A percentile compares a stretch with the other conserved stretches of the same genome.
Conservation (phyloP, 2,888 invertebrate species). For the Neria commutata region DNA sequence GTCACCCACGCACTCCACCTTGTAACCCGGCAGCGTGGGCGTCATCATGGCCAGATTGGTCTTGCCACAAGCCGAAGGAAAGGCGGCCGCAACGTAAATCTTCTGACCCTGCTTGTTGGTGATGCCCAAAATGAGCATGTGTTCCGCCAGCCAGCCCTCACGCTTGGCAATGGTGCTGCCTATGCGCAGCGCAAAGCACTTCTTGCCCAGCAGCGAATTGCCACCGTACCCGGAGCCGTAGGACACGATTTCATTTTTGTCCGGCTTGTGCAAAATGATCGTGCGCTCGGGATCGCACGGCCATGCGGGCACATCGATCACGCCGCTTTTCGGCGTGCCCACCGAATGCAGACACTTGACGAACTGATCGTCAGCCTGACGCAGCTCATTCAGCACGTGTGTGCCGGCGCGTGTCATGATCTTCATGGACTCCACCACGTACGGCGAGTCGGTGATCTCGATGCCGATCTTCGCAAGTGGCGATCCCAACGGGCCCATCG, state of each 20-base stretch:
- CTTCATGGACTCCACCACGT: constrained; percentile 96
- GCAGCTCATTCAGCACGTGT: constrained; percentile 65
- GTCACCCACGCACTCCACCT: constrained; percentile 93
- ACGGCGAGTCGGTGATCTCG: constrained; percentile 95
- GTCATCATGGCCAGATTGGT: constrained; percentile 99
- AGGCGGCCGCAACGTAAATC: constrained; percentile 95
- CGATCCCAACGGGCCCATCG: constrained; percentile 97
- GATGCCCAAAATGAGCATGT: constrained; percentile 97
- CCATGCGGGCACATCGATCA: constrained; percentile 78
- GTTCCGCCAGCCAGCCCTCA: constrained; percentile 99
- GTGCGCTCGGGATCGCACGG: constrained; percentile 96
- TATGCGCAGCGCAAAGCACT: constrained; percentile 95
- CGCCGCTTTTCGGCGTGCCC: constrained; percentile 72
- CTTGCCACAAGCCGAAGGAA: constrained; percentile 98
- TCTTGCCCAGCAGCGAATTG: constrained; percentile 95
- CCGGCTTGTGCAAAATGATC: constrained; percentile 82
- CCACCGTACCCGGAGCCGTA: constrained; percentile 96
- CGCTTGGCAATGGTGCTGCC: constrained; percentile 92
- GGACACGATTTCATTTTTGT: constrained; percentile 60
- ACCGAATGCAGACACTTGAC: constrained; percentile 95
- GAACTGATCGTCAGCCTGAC: constrained; percentile 68
- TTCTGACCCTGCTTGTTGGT: constrained; percentile 89
- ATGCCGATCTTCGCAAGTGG: constrained; percentile 96
- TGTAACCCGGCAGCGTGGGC: constrained; percentile 90
- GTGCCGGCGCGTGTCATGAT: constrained; percentile 93